These are phyloP conservation scores for Xyrauchen texanus DNA, from an alignment of 2,113 vertebrate genomes.

Conservation along the genomic window DNA sequence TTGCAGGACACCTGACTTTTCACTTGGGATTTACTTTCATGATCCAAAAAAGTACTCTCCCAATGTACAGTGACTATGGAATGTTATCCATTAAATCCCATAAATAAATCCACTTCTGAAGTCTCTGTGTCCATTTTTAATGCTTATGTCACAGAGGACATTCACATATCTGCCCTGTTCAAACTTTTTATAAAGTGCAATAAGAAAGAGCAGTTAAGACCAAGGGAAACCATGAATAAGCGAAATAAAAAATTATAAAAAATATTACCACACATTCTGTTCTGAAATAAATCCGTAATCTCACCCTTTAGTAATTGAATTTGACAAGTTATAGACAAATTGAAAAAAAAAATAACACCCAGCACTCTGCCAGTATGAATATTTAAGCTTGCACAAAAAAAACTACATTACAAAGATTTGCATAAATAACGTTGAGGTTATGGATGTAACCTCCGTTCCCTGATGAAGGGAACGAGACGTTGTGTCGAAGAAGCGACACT, in stretches of 20 bases:
- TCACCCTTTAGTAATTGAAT: background rate
- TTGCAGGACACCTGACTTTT: background rate
- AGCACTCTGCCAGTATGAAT: background rate
- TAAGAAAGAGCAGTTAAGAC: background rate
- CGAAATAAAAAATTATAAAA: background rate
- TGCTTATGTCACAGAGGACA: slow-evolving; percentile 28
- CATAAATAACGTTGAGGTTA: no score
- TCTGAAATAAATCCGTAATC: slow-evolving; percentile 11
- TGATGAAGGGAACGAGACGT: no score
- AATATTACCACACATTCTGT: background rate
- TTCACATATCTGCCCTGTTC: slow-evolving; percentile 14
- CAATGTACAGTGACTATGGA: slow-evolving; percentile 23
- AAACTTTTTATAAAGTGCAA: background rate
- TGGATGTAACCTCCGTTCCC: no score
- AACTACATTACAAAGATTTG: no score
- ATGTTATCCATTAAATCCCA: slow-evolving; percentile 13
- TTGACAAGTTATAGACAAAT: background rate
- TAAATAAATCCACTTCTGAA: slow-evolving; percentile 35
- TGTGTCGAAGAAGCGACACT: no score
- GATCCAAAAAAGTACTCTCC: background rate
- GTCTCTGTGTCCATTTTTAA: slow-evolving; percentile 55
- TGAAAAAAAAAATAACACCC: background rate
- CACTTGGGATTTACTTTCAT: slow-evolving; percentile 5
- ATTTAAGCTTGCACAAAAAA: background rate
- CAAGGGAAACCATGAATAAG: background rate